phyloP scores from a whole-genome alignment of 2,888 invertebrate species.

The Athalia rosae region DNA sequence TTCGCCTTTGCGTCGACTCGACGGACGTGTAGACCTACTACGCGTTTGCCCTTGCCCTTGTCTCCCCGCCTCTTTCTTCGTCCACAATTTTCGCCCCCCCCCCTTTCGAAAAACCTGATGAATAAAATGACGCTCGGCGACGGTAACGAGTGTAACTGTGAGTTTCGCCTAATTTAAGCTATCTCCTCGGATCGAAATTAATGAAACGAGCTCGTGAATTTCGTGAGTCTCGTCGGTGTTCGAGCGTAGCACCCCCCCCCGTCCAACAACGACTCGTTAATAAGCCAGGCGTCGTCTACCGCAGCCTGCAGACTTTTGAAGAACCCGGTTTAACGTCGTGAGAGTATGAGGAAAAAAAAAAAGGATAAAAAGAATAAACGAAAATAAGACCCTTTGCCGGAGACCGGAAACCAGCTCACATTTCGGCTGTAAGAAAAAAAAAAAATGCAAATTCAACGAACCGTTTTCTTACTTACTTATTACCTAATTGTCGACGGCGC shows the following conservation, averaged over 20 bases:
- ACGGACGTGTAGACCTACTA: too few species aligned
- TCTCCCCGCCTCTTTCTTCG: not conserved
- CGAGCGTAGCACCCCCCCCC: not conserved
- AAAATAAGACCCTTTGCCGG: not conserved
- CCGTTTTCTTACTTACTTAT: not conserved
- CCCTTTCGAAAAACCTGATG: not conserved
- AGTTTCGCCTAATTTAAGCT: constrained; percentile 10
- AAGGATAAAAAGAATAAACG: not conserved
- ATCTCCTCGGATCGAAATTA: constrained; percentile 8
- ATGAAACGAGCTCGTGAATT: not conserved
- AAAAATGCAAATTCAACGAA: constrained; percentile 24
- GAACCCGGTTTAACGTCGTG: not conserved
- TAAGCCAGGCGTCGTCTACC: not conserved
- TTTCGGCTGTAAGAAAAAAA: constrained; percentile 30
- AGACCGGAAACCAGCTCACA: constrained; percentile 20
- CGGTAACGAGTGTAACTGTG: not conserved
- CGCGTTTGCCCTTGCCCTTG: too few species aligned
- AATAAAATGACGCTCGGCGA: not conserved
- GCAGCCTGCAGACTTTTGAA: not conserved
- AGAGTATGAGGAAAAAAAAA: not conserved
- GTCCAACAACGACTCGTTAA: not conserved
- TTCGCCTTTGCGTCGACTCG: not conserved
- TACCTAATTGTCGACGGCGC: not conserved
- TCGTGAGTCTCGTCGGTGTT: not conserved
- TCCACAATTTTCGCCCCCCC: not conserved